Base-by-base conservation (phyloP, 2,888 invertebrate genomes). In the Parnassius apollo region DNA sequence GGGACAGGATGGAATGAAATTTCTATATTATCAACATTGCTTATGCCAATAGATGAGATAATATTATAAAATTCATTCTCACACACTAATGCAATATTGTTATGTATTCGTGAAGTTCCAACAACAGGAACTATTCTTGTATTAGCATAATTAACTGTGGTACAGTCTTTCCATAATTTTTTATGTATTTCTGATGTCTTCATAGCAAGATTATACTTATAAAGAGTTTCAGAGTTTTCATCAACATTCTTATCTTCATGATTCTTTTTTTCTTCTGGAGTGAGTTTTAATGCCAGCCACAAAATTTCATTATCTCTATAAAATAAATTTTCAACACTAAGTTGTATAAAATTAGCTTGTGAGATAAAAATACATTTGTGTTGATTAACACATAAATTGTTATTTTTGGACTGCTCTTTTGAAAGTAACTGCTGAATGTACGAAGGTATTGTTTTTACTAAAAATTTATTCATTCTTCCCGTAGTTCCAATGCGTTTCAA, bases 291-390 rank as follows among this genome's bases (percentile, higher is more conserved):
- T 42, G 81, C 79, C 12, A 91, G 74, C 92, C 92, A 92, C 25
- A 92, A 69, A 9, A 90, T 78, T 57, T 85, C 88, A 73, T 86
- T 85, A 69, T 92, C 92, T 66, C 84, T 69, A 67, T 91, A 92
- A 69, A 91, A 92, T 65, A 92, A 78, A 69, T 92, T 92, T 72
- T 90, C 87, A 68, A 85, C 78, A 68, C 85, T 82, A 25, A 92
- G 73, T 65, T 90, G 84, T 62, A 86, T 79, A 71, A 82, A 92
- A 57, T 82, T 80, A 64, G 88, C 83, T 72, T 81, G 83, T 9
- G 90, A 82, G 64, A 91, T 80, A 35, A 90, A 71, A 51, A 91
- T 72, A 70, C 87, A 89, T 78, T 90, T 91, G 67, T 85, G 81
- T 56, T 77, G 65, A 49, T 85, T 65, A 59, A 88, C 77, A 57